phyloP scores from a whole-genome alignment of 2,888 invertebrate species.

The Galerucella pusilla region DNA sequence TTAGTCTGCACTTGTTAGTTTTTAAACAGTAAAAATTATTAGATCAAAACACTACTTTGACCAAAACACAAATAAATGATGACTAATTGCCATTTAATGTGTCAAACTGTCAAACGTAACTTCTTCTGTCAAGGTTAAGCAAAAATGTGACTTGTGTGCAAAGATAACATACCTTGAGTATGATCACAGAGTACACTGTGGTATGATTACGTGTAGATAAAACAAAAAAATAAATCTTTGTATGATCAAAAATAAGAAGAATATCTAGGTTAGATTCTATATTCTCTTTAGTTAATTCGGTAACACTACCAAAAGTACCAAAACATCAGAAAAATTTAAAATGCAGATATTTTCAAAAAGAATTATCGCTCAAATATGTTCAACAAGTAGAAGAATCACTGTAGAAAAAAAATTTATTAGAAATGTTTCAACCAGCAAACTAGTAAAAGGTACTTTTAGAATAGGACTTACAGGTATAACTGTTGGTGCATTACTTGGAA shows the following conservation, averaged over 20 bases:
- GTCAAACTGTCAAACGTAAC: slow-evolving; percentile 17
- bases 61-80: slow-evolving; percentile 56
- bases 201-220: neutral
- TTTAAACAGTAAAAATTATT: slow-evolving; percentile 25
- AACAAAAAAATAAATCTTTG: neutral
- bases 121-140: neutral
- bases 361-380: slow-evolving; percentile 11
- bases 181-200: too few species aligned
- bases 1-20: slow-evolving; percentile 16
- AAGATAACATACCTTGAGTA: too few species aligned
- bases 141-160: neutral
- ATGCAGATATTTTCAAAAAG: slow-evolving; percentile 16
- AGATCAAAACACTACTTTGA: slow-evolving; percentile 39
- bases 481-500: slow-evolving; percentile 64
- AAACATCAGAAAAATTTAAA: slow-evolving; percentile 25
- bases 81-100: slow-evolving; percentile 49
- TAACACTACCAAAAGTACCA: neutral
- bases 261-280: neutral
- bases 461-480: slow-evolving; percentile 62
- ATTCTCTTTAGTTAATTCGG: neutral
- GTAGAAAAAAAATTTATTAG: slow-evolving; percentile 8
- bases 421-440: slow-evolving; percentile 36
- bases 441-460: slow-evolving; percentile 53
- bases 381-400: neutral
- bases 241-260: neutral